Base-by-base conservation (phyloP, 1,140 invertebrate genomes). In the Bombyx mori region DNA sequence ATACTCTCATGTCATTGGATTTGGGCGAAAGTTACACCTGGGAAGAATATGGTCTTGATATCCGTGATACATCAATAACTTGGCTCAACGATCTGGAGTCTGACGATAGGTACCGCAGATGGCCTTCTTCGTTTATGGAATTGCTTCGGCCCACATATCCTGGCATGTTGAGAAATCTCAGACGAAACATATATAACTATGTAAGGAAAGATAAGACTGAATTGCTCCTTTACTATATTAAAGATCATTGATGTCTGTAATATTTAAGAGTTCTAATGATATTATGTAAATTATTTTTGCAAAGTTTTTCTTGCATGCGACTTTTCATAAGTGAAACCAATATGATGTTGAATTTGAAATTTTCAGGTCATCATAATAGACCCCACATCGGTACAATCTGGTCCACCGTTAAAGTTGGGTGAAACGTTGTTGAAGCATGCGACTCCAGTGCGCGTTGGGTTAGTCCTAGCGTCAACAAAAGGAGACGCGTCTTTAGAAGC, bases 71-170 rank as follows among this genome's bases (percentile, higher is more conserved):
- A 1, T 93, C 97, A 0, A 93, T 99, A 59, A 91, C 94, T 74
- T 99, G 96, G 93, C 89, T 99, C 5, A 99, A 99, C 81, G 96
- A 99, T 83, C 92, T 99, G 52, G 98, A 99, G 88, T 92, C 90
- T 7, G 98, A 99, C 89, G 90, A 92, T 50, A 91, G 93, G 54
- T 99, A 99, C 73, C 89, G 90, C 9, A 90, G 93, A 55, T 99
- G 98, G 98, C 94, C 97, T 0, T 89, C 91, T 3, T 96, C 93
- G 48, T 90, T 98, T 52, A 94, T 95, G 77, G 96, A 99, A 67
- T 87, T 99, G 54, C 88, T 99, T 48, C 90, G 97, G 56, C 98
- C 98, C 47, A 98, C 97, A 0, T 99, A 98, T 78, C 97, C 98
- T 8, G 98, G 98, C 44, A 99, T 99, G 96, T 86, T 99, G 46